Conservation (phyloP, 2,888 invertebrate genomes). For the Ormyrus nitidulus region DNA sequence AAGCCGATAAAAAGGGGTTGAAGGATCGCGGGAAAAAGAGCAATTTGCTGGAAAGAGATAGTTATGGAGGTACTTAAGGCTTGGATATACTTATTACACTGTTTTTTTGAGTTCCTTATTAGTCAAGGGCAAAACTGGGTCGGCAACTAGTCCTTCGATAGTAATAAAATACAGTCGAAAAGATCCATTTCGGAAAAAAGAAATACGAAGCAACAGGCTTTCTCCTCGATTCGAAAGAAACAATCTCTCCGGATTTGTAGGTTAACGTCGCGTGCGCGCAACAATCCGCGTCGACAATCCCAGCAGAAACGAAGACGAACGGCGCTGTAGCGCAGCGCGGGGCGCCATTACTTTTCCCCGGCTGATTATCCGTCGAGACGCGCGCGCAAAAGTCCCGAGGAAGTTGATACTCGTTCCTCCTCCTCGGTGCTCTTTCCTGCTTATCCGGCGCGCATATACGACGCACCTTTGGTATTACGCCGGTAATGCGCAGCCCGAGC, state of each 20-base stretch:
- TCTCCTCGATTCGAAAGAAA: neutral
- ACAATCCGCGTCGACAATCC: constrained; percentile 6
- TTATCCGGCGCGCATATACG: no score
- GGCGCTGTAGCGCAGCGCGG: neutral
- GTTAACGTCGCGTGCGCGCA: neutral
- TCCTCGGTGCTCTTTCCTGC: no score
- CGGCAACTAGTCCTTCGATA: neutral
- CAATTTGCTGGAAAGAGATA: constrained; percentile 23
- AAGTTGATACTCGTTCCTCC: constrained; percentile 16
- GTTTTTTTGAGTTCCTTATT: neutral
- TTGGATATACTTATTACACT: constrained; percentile 1
- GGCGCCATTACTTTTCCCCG: neutral
- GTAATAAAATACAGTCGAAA: no score
- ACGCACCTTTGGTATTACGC: no score
- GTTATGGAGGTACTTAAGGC: constrained; percentile 23
- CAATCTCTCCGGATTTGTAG: neutral
- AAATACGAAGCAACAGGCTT: neutral
- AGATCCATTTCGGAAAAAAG: no score
- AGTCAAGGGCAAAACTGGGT: neutral
- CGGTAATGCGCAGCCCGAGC: no score
- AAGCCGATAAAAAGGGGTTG: constrained; percentile 35
- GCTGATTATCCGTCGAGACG: neutral
- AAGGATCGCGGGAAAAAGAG: constrained; percentile 18
- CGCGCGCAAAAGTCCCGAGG: neutral
- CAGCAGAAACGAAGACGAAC: constrained; percentile 20